These are phyloP conservation scores for Aphaenogaster floridana DNA, from an alignment of 1,140 invertebrate species.

Conservation along the genomic window DNA sequence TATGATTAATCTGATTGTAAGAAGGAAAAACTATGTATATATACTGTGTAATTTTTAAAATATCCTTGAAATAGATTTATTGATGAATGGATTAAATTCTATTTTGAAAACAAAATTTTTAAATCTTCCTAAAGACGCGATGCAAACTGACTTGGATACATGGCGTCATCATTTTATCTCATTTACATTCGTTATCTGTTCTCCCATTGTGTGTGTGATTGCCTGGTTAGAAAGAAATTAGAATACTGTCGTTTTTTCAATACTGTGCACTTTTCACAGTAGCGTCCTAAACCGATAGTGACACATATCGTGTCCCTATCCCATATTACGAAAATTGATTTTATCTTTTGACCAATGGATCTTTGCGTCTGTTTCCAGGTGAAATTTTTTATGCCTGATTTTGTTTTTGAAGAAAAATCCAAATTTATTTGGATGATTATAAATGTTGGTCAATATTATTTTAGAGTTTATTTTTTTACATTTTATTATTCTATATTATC, in stretches of 20 bases:
- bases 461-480: background rate
- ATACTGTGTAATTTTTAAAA: background rate
- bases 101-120: background rate
- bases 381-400: background rate
- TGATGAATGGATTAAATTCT: background rate
- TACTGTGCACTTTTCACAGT: constrained; percentile 17
- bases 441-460: background rate
- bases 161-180: background rate
- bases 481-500: background rate
- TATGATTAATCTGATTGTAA: background rate
- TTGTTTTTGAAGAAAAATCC: background rate
- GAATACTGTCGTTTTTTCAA: constrained; percentile 22
- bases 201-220: background rate
- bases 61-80: background rate
- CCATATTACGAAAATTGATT: constrained; percentile 20
- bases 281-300: background rate
- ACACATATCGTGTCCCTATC: constrained; percentile 22
- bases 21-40: background rate
- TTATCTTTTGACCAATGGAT: constrained; percentile 7
- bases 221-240: background rate
- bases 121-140: background rate
- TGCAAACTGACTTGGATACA: background rate
- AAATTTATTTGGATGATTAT: background rate
- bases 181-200: constrained; percentile 34
- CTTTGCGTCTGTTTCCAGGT: background rate